Conservation (phyloP, 2,113 vertebrate species). For the Tringa solitaria region DNA sequence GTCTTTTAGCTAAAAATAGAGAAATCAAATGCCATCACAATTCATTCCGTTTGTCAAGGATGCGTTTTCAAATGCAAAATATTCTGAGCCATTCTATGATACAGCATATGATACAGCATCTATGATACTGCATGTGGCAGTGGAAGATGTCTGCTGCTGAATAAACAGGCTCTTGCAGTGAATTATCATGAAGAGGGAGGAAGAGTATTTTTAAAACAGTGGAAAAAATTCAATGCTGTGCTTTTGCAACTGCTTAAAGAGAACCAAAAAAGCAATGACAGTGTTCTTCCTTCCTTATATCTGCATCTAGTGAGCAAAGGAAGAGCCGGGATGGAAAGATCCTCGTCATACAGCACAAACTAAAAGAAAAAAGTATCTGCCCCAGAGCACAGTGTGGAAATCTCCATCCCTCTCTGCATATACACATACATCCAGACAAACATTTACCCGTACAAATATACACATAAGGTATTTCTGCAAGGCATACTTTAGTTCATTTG, state of each 20-base stretch:
- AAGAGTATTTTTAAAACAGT: constrained; percentile 38
- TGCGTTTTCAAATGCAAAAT: background rate
- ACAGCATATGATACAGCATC: background rate
- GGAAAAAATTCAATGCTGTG: background rate
- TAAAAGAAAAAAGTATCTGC: background rate
- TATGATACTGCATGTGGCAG: background rate
- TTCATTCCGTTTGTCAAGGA: background rate
- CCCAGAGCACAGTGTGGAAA: background rate
- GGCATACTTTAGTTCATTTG: background rate
- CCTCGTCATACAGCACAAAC: background rate
- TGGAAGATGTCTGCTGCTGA: background rate
- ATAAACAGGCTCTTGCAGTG: background rate
- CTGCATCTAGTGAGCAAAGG: background rate
- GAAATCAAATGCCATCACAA: background rate
- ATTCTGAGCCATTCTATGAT: background rate
- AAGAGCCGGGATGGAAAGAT: background rate
- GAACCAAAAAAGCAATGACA: constrained; percentile 16
- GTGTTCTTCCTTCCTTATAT: constrained; percentile 17
- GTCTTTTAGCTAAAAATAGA: background rate
- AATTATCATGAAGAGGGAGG: background rate
- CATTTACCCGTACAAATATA: background rate
- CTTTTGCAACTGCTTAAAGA: background rate
- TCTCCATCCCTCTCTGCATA: background rate
- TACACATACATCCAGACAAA: background rate
- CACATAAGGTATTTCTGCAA: constrained; percentile 2